Evolutionary conservation across 2,888 invertebrate species (phyloP).

Genomic region (Pseudococcus viburni): DNA sequence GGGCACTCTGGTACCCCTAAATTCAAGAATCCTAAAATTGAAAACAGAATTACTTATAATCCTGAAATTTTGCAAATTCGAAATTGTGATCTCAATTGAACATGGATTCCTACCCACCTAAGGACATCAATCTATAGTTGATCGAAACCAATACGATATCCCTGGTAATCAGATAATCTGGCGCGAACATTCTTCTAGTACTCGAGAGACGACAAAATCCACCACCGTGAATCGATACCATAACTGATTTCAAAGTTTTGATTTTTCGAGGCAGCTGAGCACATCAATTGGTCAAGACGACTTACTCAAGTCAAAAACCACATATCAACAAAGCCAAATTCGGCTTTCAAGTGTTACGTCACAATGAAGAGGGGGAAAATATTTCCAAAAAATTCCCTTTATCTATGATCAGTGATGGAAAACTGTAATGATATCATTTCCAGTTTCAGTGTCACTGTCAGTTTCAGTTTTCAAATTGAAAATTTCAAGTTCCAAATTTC

Average conservation of each 20-base stretch:
- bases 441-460: too few species aligned
- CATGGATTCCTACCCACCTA: constrained; percentile 71
- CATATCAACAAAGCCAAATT: neutral
- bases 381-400: too few species aligned
- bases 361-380: too few species aligned
- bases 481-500: too few species aligned
- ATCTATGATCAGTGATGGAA: too few species aligned
- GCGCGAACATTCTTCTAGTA: constrained; percentile 77
- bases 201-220: constrained; percentile 82
- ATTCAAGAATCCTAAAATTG: constrained; percentile 64
- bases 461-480: too few species aligned
- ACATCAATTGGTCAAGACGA: neutral
- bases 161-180: constrained; percentile 77
- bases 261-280: neutral
- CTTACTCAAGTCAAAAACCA: neutral
- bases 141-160: constrained; percentile 81
- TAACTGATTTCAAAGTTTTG: constrained; percentile 75
- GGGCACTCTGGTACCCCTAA: constrained; percentile 67
- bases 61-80: neutral
- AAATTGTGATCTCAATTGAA: neutral
- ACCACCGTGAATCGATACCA: constrained; percentile 85
- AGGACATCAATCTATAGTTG: constrained; percentile 82
- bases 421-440: too few species aligned
- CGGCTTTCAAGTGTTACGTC: too few species aligned
- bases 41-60: neutral